phyloP scores from a whole-genome alignment of 2,888 invertebrate species.

The Electrophaes corylata region DNA sequence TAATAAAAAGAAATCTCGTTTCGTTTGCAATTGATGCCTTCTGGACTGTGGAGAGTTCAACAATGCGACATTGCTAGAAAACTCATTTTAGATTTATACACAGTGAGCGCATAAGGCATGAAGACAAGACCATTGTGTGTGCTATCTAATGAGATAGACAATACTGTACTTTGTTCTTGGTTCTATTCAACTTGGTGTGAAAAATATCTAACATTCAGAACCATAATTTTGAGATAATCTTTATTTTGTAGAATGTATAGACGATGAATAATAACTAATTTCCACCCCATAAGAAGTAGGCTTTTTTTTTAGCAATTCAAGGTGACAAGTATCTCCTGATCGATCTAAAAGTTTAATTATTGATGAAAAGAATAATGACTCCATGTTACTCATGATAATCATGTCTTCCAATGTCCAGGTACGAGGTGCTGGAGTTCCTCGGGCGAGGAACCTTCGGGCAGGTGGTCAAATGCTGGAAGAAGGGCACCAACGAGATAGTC shows the following conservation, averaged over 20 bases:
- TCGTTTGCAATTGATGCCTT: constrained; percentile 13
- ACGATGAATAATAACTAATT: neutral
- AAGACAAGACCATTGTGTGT: constrained; percentile 13
- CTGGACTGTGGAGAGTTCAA: constrained; percentile 12
- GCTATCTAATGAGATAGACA: constrained; percentile 14
- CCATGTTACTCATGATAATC: neutral
- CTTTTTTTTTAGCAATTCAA: no score
- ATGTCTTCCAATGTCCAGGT: constrained; percentile 53
- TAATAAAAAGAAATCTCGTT: constrained; percentile 19
- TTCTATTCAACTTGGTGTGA: neutral
- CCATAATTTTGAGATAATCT: neutral
- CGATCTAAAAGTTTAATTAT: no score
- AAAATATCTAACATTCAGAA: neutral
- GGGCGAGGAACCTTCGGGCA: constrained; percentile 99
- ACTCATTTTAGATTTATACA: constrained; percentile 2
- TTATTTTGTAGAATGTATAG: neutral
- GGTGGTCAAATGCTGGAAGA: constrained; percentile 99
- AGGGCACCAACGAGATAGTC: constrained; percentile 99
- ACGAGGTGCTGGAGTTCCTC: constrained; percentile 98
- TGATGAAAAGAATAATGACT: no score
- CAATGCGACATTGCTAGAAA: constrained; percentile 19
- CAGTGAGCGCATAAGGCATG: constrained; percentile 2
- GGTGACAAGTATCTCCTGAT: no score
- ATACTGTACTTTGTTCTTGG: neutral
- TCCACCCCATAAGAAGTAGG: neutral